Base-by-base conservation (phyloP, 2,797 vertebrate genomes). In the Miichthys miiuy region DNA sequence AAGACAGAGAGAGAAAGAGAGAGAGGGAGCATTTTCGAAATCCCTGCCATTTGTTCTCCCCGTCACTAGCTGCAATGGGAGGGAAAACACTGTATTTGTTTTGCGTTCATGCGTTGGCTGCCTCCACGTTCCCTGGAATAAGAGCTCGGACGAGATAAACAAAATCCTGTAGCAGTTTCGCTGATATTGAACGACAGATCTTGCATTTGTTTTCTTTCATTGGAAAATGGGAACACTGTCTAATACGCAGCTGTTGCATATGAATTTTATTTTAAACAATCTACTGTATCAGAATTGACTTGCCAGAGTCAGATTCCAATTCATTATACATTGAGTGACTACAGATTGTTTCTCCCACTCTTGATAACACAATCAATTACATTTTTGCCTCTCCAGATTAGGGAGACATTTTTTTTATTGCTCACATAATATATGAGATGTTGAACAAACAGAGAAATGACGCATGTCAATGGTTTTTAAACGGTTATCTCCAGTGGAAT, bases 1-100 rank as follows among this genome's bases (percentile, higher is more conserved):
- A 16, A 54, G 30, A n/a, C 20, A 42, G 78, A 71, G 82, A 52
- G 14, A 63, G 75, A 54, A 68, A 6, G 21, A 21, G 34, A 6
- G 52, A 25, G 81, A 56, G 79, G 73, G 91, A 93, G 87, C 62
- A 25, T 81, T 71, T 38, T 79, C 68, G 60, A 83, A 83, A 87
- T 79, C 67, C 56, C 52, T 48, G 62, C 68, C 80, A 64, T 85
- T 90, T 87, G 87, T 83, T 87, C 61, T 82, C 62, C 38, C 81
- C 80, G 83, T 89, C 77, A 87, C 68, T 58, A 14, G 74, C 75
- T 81, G 86, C 81, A 78, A 71, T 80, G 74, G 87, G 81, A 91
- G 88, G 79, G 81, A 90, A 90, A 92, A 88, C 80, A 86, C 73
- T 61, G 85, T 81, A 83, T 91, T 91, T 87, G 83, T 87, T 91